Percentiles rank a stretch among this genome's conserved stretches.
phyloP scores from a whole-genome alignment of 2,888 invertebrate genomes.

The Chromoteleia sp. region DNA sequence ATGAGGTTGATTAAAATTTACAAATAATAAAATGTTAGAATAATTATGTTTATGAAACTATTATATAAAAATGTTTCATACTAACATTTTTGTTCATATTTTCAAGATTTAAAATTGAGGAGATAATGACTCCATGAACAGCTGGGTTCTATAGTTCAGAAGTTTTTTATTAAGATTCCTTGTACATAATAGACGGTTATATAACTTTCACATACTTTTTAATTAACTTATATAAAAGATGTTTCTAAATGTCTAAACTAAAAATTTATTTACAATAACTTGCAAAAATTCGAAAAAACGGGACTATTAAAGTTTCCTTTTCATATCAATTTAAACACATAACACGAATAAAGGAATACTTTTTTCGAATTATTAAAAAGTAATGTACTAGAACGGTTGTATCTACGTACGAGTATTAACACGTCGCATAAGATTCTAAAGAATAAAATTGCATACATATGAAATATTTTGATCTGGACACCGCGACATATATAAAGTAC shows the following conservation, averaged over 20 bases:
- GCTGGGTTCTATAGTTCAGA: background rate
- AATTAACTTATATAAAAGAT: conserved; percentile 21
- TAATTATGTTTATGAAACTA: too few relatives aligned
- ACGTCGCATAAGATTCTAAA: background rate
- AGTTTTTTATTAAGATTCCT: conserved; percentile 29
- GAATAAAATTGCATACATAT: conserved; percentile 9
- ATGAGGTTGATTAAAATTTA: too few relatives aligned
- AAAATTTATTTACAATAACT: background rate
- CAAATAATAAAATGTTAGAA: too few relatives aligned
- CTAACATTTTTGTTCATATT: too few relatives aligned
- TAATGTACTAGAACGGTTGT: too few relatives aligned
- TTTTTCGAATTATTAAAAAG: too few relatives aligned
- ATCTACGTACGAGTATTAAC: background rate
- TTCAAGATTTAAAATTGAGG: too few relatives aligned
- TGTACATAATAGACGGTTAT: conserved; percentile 13
- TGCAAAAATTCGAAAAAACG: background rate
- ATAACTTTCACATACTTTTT: conserved; percentile 30
- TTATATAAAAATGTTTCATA: too few relatives aligned
- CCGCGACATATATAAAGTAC: conserved; percentile 9
- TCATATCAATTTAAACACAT: too few relatives aligned
- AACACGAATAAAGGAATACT: too few relatives aligned
- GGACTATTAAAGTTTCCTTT: too few relatives aligned
- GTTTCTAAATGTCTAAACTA: background rate
- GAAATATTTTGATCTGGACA: conserved; percentile 11
- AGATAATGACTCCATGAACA: background rate